Percentiles rank a stretch among this genome's conserved stretches.
Evolutionary conservation across 37 sponge, comb jelly and placozoan genomes (phyloP).

Genomic region (Agelas oroides): DNA sequence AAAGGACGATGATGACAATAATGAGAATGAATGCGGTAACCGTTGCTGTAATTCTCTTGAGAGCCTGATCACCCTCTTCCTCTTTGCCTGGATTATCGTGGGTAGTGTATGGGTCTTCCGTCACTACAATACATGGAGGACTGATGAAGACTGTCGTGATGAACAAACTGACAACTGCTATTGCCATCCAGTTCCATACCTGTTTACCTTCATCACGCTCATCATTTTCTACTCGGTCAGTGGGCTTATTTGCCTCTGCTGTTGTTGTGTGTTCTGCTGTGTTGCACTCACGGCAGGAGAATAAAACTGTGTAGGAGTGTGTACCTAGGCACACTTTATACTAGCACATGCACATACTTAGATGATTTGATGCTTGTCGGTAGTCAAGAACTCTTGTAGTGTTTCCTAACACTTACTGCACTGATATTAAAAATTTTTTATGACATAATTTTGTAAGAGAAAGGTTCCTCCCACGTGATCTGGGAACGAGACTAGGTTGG

Average conservation of each 20-base stretch:
- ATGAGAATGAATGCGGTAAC: neutral
- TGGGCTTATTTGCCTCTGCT: conserved; percentile 27
- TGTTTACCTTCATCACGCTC: conserved; percentile 57
- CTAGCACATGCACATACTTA: too few relatives aligned
- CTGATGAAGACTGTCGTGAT: neutral
- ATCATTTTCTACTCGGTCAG: conserved; percentile 31
- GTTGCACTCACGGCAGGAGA: conserved; percentile 6
- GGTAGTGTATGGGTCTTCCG: conserved; percentile 74
- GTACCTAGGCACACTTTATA: neutral
- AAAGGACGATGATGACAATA: neutral
- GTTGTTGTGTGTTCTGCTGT: conserved; percentile 27
- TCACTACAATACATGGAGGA: neutral
- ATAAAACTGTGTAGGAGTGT: neutral
- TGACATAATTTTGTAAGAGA: too few relatives aligned
- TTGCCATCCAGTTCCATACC: conserved; percentile 49
- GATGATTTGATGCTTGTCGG: too few relatives aligned
- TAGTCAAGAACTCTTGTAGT: too few relatives aligned
- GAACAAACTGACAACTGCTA: neutral
- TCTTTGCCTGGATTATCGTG: conserved; percentile 75
- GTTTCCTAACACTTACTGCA: too few relatives aligned
- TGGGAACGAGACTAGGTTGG: too few relatives aligned
- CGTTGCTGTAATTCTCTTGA: neutral
- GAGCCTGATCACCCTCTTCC: conserved; percentile 39
- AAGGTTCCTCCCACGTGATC: too few relatives aligned
- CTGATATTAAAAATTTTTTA: too few relatives aligned